Evolutionary conservation across 2,113 vertebrate species (phyloP), one percentile per base, ranked within the genome.

Genomic region (Potamarius usumacintae): DNA sequence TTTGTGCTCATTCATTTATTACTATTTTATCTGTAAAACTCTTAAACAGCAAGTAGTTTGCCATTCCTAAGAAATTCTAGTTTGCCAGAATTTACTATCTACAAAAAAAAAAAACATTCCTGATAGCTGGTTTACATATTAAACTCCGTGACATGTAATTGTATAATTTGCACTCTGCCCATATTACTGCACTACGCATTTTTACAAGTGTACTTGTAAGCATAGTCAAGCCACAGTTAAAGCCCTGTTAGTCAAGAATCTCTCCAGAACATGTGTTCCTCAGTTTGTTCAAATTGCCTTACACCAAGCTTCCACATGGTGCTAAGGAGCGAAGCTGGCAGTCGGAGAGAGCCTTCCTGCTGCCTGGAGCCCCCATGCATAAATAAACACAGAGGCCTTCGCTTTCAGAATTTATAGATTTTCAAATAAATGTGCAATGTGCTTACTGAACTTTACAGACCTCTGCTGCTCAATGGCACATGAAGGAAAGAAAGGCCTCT

Each of bases 351-450:
- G 92, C 88, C 84, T 74, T 89, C 91, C 90, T 90, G 50, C 83
- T 88, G 87, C 88, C 87, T 53, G 55, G 62, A 87, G 67, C 82
- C 82, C 63, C 52, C 78, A 80, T 93, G 90, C 87, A 88, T 92
- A 94, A 93, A 95, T 94, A 94, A 95, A 95, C 91, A 92, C 89
- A 82, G 89, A 72, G 82, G 90, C 92, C 84, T 93, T 94, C 90
- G 89, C 92, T 93, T 93, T 93, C 90, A 90, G 89, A 91, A 93
- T 92, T 94, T 94, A 93, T 94, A 93, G 91, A 93, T 93, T 93
- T 92, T 93, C 83, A 92, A 91, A 93, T 94, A 92, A 93, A 94
- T 90, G 90, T 89, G 91, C 89, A 88, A 86, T 91, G 88, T 90
- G 92, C 84, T 92, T 93, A 77, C 90, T 93, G 92, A 94, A 94